Evolutionary conservation across 2,888 invertebrate genomes (phyloP), one percentile per base, ranked within the genome.

Genomic region (Camptogramma bilineatum): DNA sequence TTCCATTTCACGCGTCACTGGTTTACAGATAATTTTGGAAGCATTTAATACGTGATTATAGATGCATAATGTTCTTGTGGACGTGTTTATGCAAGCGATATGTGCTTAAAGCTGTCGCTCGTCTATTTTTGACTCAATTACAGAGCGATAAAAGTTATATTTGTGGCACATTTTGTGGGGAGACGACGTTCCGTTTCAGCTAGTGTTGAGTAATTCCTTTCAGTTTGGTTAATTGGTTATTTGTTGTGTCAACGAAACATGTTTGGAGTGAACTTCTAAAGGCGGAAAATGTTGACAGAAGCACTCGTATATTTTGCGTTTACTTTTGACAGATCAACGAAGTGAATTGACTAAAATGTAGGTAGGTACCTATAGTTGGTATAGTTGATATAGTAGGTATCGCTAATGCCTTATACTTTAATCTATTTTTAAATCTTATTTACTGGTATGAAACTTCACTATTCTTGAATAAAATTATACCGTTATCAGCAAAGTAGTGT

Each of bases 1-100:
- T 77, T 79, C 77, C 75, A 71, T 78, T 79, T 77, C 74, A 80
- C 77, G 77, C 75, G 68, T 67, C 68, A 62, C 53, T 63, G 64
- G 52, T 61, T 64, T 51, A 13, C 60, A 56, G 66, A 68, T 68
- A 83, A 81, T 80, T 83, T 80, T 73, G 78, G 81, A 73, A 72
- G 73, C 72, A 71, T 74, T 72, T 83, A 83, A 85, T 83, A 79
- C 77, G 73, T 80, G 81, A 82, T 86, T 83, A 82, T 80, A 74
- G 75, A 54, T 67, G 71, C 74, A 79, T 80, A 83, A 85, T 83
- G 80, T 75, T 53, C 69, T 58, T 75, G 85, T 68, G 66, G 80
- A 86, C 80, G 69, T 81, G 82, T 87, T 86, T 86, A 86, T 79
- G 76, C 58, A 52, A 73, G 70, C 74, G 73, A 77, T 79, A 79